Evolutionary conservation across 2,113 vertebrate genomes (phyloP).

Genomic region (Vidua chalybeata): DNA sequence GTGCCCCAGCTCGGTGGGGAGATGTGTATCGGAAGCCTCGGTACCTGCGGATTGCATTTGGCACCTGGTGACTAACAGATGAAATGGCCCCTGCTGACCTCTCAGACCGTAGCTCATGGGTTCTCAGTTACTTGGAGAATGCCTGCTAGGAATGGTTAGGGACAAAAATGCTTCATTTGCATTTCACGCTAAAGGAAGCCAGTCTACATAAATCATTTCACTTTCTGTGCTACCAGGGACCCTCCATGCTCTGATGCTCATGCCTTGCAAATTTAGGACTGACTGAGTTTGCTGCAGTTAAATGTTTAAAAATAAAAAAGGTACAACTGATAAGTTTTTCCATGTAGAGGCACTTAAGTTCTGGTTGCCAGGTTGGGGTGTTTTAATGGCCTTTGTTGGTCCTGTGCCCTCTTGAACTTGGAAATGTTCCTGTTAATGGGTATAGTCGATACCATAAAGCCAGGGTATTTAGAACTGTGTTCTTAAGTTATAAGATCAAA

Average conservation of each 20-base stretch:
- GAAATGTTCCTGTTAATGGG: neutral
- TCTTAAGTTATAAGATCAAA: neutral
- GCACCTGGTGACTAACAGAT: neutral
- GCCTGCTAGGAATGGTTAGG: neutral
- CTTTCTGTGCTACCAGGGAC: neutral
- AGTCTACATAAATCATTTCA: accelerated
- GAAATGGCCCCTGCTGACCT: neutral
- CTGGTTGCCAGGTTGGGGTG: neutral
- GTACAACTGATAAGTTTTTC: neutral
- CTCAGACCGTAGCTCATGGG: accelerated
- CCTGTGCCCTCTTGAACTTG: neutral
- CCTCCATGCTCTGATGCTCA: neutral
- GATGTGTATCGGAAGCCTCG: neutral
- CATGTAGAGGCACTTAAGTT: accelerated
- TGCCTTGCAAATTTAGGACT: neutral
- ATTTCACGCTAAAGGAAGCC: neutral
- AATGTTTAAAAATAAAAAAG: neutral
- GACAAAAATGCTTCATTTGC: neutral
- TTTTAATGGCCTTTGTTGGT: neutral
- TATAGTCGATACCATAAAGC: neutral
- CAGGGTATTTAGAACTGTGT: neutral
- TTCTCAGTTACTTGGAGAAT: neutral
- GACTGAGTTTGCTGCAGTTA: neutral
- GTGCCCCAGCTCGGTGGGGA: neutral
- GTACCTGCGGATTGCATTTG: neutral